A percentile compares a stretch with the other conserved stretches of the same genome.
These are phyloP conservation scores for Melanophora roralis DNA, from an alignment of 2,888 invertebrate species.

Conservation along the genomic window DNA sequence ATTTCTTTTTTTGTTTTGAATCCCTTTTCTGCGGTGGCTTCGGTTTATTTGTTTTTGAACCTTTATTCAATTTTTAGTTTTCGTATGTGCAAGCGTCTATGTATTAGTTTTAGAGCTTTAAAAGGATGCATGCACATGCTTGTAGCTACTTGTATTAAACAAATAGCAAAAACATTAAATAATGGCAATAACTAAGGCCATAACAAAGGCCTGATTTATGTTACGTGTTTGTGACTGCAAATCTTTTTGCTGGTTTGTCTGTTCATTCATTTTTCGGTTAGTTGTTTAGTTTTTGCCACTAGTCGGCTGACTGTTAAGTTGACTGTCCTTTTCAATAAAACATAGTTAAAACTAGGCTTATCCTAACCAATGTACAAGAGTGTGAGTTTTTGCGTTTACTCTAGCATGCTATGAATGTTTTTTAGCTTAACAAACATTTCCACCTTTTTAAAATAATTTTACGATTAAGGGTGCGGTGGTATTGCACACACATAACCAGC, in stretches of 20 bases:
- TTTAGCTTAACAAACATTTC: neutral
- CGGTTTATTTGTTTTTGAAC: slow-evolving; percentile 16
- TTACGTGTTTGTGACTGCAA: slow-evolving; percentile 48
- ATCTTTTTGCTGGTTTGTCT: slow-evolving; percentile 24
- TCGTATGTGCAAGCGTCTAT: neutral
- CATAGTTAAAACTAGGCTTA: slow-evolving; percentile 1
- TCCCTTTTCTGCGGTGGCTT: neutral
- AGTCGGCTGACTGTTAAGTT: slow-evolving; percentile 1
- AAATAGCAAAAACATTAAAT: slow-evolving; percentile 26
- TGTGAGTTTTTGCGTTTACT: neutral
- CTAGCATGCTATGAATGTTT: neutral
- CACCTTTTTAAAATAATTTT: neutral
- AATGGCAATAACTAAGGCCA: neutral
- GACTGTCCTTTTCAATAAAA: neutral
- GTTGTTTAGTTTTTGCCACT: slow-evolving; percentile 3
- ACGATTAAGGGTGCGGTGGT: slow-evolving; percentile 1
- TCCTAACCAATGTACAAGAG: neutral
- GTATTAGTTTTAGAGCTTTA: slow-evolving; percentile 7
- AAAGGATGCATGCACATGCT: neutral
- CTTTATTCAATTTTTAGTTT: neutral
- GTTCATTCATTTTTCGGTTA: slow-evolving; percentile 1
- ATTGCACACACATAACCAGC: slow-evolving; percentile 8
- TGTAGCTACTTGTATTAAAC: neutral
- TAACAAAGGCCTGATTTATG: slow-evolving; percentile 60
- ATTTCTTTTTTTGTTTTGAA: slow-evolving; percentile 5